Base-by-base conservation (phyloP, 2,888 invertebrate species). In the Zelleria hepariella region DNA sequence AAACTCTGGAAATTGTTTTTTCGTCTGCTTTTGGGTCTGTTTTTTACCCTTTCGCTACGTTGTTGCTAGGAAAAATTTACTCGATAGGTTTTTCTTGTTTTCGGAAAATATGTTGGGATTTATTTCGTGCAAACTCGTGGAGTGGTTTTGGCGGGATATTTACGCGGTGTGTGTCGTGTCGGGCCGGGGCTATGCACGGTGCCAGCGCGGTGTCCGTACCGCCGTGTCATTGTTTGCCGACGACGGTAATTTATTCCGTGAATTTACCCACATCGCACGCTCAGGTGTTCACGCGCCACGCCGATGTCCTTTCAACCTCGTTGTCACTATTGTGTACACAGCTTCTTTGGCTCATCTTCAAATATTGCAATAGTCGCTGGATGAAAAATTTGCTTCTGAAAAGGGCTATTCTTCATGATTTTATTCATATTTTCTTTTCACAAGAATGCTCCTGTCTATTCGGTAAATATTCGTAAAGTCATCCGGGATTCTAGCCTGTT, bases 231-330 rank as follows among this genome's bases (percentile, higher is more conserved):
- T 58, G 58, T 58, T 58, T 58, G 27, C 27, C 51, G 10, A 20
- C 20, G 10, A 20, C 20, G 52, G 58, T 53, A 58, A 58, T 58
- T 58, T 58, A 58, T 58, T 52, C 42, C 6, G 52, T 21, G 24
- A 58, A 58, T 58, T 58, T 24, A 32, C 18, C 32, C 23, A 15
- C 48, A 58, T 52, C 47, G 58, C 58, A 58, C 49, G 58, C 70
- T 61, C 72, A 73, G 72, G 68, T 70, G 72, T 66, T 66, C 67
- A 60, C 64, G 60, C 54, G 65, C 62, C 58, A 60, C 62, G 67
- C 66, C 65, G 68, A 10, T 15, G 2, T 42, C 10, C 15, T 42
- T 15, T 42, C 32, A 42, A 0, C 32, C 10, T 42, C 32, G 32
- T 32, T 32, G 32, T 1, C 32, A 42, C 32, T 42, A 15, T 42